Evolutionary conservation across 2,888 invertebrate species (phyloP).

Genomic region (Watsonalla binaria): DNA sequence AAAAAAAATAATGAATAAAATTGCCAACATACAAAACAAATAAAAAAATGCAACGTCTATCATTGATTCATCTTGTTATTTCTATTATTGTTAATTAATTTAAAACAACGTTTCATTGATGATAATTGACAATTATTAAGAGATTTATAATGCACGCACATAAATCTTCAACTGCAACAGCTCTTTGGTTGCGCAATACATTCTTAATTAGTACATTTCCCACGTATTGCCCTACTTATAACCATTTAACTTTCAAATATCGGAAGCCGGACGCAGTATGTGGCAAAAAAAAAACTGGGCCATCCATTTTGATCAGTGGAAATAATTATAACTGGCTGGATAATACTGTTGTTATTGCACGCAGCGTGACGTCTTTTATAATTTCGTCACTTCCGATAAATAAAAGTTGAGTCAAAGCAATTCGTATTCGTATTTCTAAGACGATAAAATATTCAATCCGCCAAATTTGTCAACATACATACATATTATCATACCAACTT

Average conservation of each 20-base stretch:
- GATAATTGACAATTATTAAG: too few relatives aligned
- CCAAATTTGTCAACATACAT: too few relatives aligned
- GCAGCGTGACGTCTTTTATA: conserved; percentile 32
- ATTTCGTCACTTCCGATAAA: conserved; percentile 17
- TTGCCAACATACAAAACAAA: too few relatives aligned
- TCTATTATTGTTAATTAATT: too few relatives aligned
- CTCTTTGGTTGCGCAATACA: background rate
- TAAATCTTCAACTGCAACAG: background rate
- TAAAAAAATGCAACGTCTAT: too few relatives aligned
- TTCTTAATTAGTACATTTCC: conserved; percentile 50
- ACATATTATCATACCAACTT: too few relatives aligned
- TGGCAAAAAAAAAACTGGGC: conserved; percentile 10
- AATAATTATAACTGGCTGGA: conserved; percentile 29
- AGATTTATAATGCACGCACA: background rate
- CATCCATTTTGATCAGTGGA: conserved; percentile 3
- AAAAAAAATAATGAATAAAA: too few relatives aligned
- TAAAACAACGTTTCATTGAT: too few relatives aligned
- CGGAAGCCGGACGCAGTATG: conserved; percentile 48
- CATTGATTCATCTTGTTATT: too few relatives aligned
- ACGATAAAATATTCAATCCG: too few relatives aligned
- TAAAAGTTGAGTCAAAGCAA: conserved; percentile 4
- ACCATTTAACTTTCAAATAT: conserved; percentile 28
- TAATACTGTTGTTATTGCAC: conserved; percentile 41
- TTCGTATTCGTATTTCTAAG: background rate
- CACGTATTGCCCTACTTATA: conserved; percentile 42